phyloP scores from a whole-genome alignment of 2,888 invertebrate genomes.

The Suillia variegata region DNA sequence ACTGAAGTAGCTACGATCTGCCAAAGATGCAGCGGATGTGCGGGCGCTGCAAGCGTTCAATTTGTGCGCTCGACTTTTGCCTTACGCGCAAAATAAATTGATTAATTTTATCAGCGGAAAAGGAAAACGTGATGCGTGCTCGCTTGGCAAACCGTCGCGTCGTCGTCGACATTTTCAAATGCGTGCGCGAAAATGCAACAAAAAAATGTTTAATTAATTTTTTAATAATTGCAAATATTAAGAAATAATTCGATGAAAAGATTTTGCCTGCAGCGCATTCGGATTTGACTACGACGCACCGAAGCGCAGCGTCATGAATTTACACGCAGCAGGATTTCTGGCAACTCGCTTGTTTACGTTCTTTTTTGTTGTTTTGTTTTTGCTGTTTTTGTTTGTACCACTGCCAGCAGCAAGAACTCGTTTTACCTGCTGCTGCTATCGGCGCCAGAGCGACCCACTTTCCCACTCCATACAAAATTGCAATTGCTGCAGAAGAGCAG shows the following conservation, averaged over 20 bases:
- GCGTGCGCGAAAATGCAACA: too few relatives aligned
- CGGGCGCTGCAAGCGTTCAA: too few relatives aligned
- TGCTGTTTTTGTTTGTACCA: not conserved
- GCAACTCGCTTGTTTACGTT: not conserved
- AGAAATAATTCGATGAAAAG: too few relatives aligned
- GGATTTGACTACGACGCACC: too few relatives aligned
- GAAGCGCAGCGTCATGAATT: too few relatives aligned
- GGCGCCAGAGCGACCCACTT: not conserved
- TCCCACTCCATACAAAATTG: not conserved
- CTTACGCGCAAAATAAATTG: constrained; percentile 6
- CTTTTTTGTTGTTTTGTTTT: not conserved
- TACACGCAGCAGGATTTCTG: too few relatives aligned
- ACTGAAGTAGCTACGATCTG: not conserved
- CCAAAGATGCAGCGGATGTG: not conserved
- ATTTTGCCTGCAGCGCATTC: too few relatives aligned
- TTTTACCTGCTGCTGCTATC: not conserved
- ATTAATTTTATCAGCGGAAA: constrained; percentile 12
- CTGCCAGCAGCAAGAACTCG: too few relatives aligned
- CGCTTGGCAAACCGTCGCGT: not conserved
- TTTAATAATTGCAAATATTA: too few relatives aligned
- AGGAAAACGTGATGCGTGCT: not conserved
- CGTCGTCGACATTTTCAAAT: too few relatives aligned
- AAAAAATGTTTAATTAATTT: too few relatives aligned
- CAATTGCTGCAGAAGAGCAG: not conserved
- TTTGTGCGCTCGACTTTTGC: too few relatives aligned